A percentile compares a stretch with the other conserved stretches of the same genome.
phyloP scores from a whole-genome alignment of 2,797 vertebrate species.

The Phrynocephalus forsythii region DNA sequence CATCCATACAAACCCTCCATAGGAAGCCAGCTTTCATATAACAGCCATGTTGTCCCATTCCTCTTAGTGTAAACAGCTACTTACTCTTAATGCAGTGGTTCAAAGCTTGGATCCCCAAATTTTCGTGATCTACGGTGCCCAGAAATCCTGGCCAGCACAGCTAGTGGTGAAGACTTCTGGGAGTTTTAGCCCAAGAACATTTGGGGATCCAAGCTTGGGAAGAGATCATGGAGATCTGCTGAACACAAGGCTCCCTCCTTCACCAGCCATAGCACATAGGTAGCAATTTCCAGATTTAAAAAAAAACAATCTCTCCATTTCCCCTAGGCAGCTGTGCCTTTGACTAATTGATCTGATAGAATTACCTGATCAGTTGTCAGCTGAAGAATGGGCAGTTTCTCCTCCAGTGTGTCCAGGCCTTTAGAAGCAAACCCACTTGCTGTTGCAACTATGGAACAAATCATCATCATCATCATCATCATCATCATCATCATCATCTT shows the following conservation, averaged over 20 bases:
- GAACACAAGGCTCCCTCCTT: neutral
- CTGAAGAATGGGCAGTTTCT: conserved; percentile 63
- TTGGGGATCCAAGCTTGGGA: too few relatives aligned
- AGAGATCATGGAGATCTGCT: too few relatives aligned
- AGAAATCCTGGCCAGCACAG: too few relatives aligned
- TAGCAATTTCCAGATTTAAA: neutral
- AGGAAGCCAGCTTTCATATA: neutral
- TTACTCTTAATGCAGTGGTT: neutral
- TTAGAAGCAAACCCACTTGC: conserved; percentile 59
- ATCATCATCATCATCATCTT: too few relatives aligned
- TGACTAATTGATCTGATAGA: neutral
- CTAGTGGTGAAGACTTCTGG: too few relatives aligned
- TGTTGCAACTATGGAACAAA: conserved; percentile 33
- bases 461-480: too few relatives aligned
- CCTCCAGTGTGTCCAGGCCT: conserved; percentile 64
- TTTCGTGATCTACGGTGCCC: too few relatives aligned
- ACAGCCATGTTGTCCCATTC: neutral
- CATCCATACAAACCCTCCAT: neutral
- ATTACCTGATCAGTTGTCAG: conserved; percentile 68
- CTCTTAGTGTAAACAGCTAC: neutral
- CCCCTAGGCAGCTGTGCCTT: neutral
- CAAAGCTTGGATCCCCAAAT: too few relatives aligned
- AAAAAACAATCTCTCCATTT: too few relatives aligned
- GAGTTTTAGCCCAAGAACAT: too few relatives aligned
- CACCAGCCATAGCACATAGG: neutral